Evolutionary conservation across 2,113 vertebrate species (phyloP).

Genomic region (Sitta europaea): DNA sequence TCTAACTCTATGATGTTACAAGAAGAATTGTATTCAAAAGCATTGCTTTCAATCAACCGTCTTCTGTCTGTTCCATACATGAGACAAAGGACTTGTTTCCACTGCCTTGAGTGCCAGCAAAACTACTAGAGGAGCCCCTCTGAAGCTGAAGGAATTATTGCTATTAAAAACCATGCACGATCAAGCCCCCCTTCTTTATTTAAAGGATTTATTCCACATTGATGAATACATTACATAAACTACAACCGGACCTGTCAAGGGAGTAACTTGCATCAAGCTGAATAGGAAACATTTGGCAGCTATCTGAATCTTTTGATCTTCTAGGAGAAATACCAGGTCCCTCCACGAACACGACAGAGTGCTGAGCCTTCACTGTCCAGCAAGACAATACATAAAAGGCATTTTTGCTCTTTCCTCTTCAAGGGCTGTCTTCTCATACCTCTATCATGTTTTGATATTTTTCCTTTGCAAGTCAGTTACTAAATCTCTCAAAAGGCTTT

Average conservation of each 20-base stretch:
- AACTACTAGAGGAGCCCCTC: background rate
- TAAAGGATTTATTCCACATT: background rate
- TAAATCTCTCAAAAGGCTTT: constrained; percentile 15
- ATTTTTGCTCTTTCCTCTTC: background rate
- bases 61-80: background rate
- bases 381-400: background rate
- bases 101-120: background rate
- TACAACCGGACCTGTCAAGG: background rate
- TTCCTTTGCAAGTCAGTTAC: background rate
- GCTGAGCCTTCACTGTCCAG: background rate
- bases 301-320: background rate
- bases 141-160: background rate
- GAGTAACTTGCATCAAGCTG: background rate
- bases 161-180: background rate
- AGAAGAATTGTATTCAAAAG: background rate
- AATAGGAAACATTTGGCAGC: background rate
- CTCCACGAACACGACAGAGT: background rate
- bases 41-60: background rate
- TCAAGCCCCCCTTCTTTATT: background rate
- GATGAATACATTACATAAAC: background rate
- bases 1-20: background rate
- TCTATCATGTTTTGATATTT: background rate
- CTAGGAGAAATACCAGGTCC: background rate
- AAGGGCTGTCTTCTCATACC: background rate
- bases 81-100: background rate